Base-by-base conservation (phyloP, 2,888 invertebrate species). In the Iphiclides podalirius region DNA sequence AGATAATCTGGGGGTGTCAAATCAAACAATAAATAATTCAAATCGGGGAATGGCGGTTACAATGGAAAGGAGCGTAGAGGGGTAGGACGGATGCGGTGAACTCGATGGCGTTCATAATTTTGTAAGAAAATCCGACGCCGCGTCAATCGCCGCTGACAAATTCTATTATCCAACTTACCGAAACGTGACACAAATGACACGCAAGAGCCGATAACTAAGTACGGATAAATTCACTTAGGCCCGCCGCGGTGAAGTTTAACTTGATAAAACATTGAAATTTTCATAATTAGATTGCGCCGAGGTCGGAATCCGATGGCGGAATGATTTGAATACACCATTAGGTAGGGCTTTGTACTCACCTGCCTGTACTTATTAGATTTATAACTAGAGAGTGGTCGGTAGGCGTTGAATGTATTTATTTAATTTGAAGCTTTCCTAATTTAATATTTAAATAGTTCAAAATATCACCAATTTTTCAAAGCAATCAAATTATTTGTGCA, bases 101-200 rank as follows among this genome's bases (percentile, higher is more conserved):
- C n/a, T n/a, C n/a, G n/a, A n/a, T n/a, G n/a, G n/a, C n/a, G n/a
- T n/a, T n/a, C n/a, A n/a, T 79, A 84, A 80, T 80, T 78, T 64
- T 44, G 62, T 75, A 79, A 83, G 79, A 85, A 86, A 85, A 82
- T 77, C 77, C 76, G 72, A 78, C 79, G 78, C 76, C 80, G 79
- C 78, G 88, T 85, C 89, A 89, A 85, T 82, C 85, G 75, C 78
- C 67, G 20, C 4, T 85, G 87, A 87, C 86, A 87, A 87, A 88
- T 86, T 85, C 77, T 85, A 87, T 88, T 88, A 88, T 86, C 86
- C 85, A 84, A 84, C 81, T 86, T 84, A 83, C 79, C 76, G 84
- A 84, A 86, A 86, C 81, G 86, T 86, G 86, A 86, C 76, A 80
- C 78, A 80, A 83, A 88, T 83, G 85, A 86, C 85, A 81, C 83